Percentiles rank a stretch among this genome's conserved stretches.
phyloP scores from a whole-genome alignment of 2,888 invertebrate species.

The Crocallis elinguaria region DNA sequence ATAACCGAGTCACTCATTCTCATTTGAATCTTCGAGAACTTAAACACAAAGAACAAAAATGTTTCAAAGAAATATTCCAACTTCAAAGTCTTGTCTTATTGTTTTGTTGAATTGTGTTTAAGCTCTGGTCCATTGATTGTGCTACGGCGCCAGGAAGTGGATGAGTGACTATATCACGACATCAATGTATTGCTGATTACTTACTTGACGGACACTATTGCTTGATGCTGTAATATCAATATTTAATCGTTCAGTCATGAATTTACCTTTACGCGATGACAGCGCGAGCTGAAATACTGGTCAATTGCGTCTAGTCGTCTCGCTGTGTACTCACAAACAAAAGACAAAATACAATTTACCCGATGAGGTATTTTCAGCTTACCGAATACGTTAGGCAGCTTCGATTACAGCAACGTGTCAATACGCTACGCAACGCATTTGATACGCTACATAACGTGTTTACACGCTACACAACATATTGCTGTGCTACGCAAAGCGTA shows the following conservation, averaged over 20 bases:
- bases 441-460: background rate
- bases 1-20: conserved; percentile 62
- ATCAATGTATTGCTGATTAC: conserved; percentile 24
- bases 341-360: too few relatives aligned
- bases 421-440: background rate
- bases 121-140: conserved; percentile 33
- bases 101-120: conserved; percentile 31
- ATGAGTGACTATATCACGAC: conserved; percentile 40
- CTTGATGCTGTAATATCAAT: background rate
- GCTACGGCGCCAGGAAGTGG: conserved; percentile 42
- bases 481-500: background rate
- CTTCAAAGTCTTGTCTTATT: background rate
- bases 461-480: background rate
- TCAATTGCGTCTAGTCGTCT: background rate
- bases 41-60: conserved; percentile 50
- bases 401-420: background rate
- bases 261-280: background rate
- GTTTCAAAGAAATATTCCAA: too few relatives aligned
- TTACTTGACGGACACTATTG: conserved; percentile 1
- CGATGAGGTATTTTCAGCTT: too few relatives aligned
- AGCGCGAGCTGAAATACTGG: background rate
- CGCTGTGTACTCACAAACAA: too few relatives aligned
- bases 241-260: background rate
- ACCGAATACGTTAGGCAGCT: too few relatives aligned
- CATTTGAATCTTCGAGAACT: conserved; percentile 74